These are phyloP conservation scores for Pasiphila rectangulata DNA, from an alignment of 2,888 invertebrate species.

Conservation along the genomic window DNA sequence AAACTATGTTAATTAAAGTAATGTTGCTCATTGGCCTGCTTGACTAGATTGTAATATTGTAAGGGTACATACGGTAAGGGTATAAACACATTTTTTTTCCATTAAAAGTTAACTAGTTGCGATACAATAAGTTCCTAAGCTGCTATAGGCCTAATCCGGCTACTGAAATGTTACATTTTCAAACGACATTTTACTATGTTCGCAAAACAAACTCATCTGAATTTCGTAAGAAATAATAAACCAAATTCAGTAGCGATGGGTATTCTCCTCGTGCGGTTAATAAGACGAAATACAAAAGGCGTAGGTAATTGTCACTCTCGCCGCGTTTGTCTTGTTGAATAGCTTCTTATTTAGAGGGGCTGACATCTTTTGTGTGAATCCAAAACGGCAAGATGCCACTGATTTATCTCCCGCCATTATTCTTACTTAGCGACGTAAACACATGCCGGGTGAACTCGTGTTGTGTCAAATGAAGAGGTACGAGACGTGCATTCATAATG, in stretches of 20 bases:
- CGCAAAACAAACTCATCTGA: too few species aligned
- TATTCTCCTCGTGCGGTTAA: slow-evolving; percentile 29
- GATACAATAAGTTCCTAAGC: too few species aligned
- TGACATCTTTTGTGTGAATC: slow-evolving; percentile 63
- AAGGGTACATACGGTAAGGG: too few species aligned
- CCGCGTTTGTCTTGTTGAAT: slow-evolving; percentile 45
- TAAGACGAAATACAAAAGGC: slow-evolving; percentile 39
- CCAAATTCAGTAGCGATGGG: neutral
- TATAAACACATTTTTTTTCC: too few species aligned
- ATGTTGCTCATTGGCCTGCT: too few species aligned
- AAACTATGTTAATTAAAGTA: too few species aligned
- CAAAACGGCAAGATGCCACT: slow-evolving; percentile 68
- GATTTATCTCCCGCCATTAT: slow-evolving; percentile 68
- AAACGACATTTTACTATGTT: slow-evolving; percentile 3
- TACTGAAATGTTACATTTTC: neutral
- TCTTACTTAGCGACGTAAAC: slow-evolving; percentile 73
- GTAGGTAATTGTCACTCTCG: slow-evolving; percentile 31
- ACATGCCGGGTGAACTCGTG: slow-evolving; percentile 56
- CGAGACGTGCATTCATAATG: slow-evolving; percentile 29
- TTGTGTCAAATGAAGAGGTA: slow-evolving; percentile 35
- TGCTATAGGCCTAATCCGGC: too few species aligned
- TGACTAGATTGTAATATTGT: too few species aligned
- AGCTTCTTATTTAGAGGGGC: slow-evolving; percentile 49
- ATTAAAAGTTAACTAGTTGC: too few species aligned
- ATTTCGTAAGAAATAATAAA: slow-evolving; percentile 1